Conservation (phyloP, 2,888 invertebrate species). For the Ommatoiulus sabulosus region DNA sequence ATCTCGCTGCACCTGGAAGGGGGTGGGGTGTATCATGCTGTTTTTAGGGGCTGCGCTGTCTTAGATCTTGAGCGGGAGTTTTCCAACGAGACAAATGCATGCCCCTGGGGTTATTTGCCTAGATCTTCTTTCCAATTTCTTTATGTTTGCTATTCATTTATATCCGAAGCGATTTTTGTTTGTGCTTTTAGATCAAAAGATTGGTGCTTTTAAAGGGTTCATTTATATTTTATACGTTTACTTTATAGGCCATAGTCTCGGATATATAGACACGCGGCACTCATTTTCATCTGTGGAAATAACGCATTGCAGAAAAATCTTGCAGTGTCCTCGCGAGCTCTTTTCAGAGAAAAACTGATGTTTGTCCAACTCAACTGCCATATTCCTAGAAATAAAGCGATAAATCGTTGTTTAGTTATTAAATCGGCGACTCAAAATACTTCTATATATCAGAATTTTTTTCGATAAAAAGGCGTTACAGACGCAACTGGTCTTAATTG, state of each 20-base stretch:
- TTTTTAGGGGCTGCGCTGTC: too few relatives aligned
- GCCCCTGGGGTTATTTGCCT: not conserved
- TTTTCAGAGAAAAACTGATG: too few relatives aligned
- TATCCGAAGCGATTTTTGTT: not conserved
- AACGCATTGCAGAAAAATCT: not conserved
- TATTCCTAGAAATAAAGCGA: too few relatives aligned
- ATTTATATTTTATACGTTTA: constrained; percentile 1
- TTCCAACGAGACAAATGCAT: not conserved
- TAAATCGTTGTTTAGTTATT: too few relatives aligned
- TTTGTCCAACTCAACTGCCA: too few relatives aligned
- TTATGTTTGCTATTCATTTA: constrained; percentile 12
- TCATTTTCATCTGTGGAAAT: not conserved
- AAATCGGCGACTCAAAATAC: too few relatives aligned
- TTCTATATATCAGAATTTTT: too few relatives aligned
- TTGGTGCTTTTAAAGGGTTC: not conserved
- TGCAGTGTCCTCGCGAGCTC: not conserved
- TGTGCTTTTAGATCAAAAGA: not conserved
- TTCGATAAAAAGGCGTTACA: too few relatives aligned
- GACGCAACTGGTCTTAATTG: too few relatives aligned
- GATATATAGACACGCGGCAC: not conserved
- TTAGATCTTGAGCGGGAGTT: not conserved
- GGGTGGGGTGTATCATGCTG: too few relatives aligned
- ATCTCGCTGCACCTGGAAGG: too few relatives aligned
- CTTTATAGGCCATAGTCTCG: not conserved
- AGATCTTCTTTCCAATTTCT: not conserved